Conservation (phyloP, 2,888 invertebrate genomes). For the Perizoma affinitatum region DNA sequence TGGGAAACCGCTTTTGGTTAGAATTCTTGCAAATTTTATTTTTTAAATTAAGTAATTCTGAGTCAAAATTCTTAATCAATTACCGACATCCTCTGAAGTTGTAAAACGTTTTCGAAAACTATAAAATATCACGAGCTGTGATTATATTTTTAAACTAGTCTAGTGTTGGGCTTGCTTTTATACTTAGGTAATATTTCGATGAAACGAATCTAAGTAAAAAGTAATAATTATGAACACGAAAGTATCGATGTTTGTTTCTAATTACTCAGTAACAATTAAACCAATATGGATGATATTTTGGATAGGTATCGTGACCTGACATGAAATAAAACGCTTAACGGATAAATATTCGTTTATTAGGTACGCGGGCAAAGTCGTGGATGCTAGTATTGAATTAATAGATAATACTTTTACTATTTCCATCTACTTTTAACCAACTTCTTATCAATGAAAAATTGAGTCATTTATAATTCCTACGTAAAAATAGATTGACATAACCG, state of each 20-base stretch:
- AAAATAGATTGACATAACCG: constrained; percentile 17
- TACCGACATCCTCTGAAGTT: constrained; percentile 31
- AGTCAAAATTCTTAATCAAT: constrained; percentile 15
- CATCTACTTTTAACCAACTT: too few species aligned
- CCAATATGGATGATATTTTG: too few species aligned
- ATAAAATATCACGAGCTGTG: constrained; percentile 12
- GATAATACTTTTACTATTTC: too few species aligned
- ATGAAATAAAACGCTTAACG: too few species aligned
- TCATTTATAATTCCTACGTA: neutral
- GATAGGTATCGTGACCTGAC: too few species aligned
- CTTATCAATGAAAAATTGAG: too few species aligned
- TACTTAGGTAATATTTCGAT: constrained; percentile 5
- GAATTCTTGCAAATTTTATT: constrained; percentile 19
- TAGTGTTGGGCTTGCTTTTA: constrained; percentile 7
- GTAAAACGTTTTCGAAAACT: constrained; percentile 21
- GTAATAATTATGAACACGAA: too few species aligned
- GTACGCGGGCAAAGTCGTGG: too few species aligned
- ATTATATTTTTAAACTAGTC: constrained; percentile 11
- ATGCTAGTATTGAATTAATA: too few species aligned
- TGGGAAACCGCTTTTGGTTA: constrained; percentile 11
- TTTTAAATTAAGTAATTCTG: constrained; percentile 18
- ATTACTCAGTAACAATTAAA: too few species aligned
- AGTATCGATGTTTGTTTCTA: too few species aligned
- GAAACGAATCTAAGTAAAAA: neutral
- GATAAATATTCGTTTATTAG: too few species aligned